phyloP scores from a whole-genome alignment of 2,113 vertebrate genomes.

The Lagopus leucura region DNA sequence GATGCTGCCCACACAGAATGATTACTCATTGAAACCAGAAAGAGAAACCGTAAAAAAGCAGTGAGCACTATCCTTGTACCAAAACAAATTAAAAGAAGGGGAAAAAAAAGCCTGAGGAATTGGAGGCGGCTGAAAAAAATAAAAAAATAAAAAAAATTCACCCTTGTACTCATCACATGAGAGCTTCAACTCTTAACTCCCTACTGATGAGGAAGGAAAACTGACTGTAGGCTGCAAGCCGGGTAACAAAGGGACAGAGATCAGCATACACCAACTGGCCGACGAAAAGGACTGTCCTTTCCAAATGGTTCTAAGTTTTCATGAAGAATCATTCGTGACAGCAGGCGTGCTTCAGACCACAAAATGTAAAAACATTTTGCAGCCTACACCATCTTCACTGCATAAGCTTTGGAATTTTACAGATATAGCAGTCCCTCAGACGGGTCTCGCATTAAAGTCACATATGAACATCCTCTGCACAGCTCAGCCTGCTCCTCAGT shows the following conservation, averaged over 20 bases:
- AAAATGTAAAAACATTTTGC: background rate
- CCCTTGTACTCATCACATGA: background rate
- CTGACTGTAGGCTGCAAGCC: background rate
- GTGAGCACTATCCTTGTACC: background rate
- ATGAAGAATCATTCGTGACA: background rate
- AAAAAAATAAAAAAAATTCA: background rate
- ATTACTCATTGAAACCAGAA: slow-evolving; percentile 45
- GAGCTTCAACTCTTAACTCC: background rate
- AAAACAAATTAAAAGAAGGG: background rate
- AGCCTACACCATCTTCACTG: background rate
- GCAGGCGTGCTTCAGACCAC: background rate
- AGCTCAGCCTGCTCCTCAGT: background rate
- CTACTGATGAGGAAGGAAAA: background rate
- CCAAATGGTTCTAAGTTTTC: background rate
- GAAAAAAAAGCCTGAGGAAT: background rate
- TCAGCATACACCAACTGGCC: background rate
- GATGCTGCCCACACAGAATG: slow-evolving; percentile 32
- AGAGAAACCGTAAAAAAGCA: background rate
- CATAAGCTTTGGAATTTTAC: background rate
- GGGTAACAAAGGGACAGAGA: background rate
- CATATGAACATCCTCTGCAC: background rate
- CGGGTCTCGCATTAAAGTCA: background rate
- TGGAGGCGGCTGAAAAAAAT: background rate
- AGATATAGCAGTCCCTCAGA: background rate
- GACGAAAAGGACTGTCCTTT: background rate